Evolutionary conservation across 2,888 invertebrate species (phyloP).

Genomic region (Empis stercorea): DNA sequence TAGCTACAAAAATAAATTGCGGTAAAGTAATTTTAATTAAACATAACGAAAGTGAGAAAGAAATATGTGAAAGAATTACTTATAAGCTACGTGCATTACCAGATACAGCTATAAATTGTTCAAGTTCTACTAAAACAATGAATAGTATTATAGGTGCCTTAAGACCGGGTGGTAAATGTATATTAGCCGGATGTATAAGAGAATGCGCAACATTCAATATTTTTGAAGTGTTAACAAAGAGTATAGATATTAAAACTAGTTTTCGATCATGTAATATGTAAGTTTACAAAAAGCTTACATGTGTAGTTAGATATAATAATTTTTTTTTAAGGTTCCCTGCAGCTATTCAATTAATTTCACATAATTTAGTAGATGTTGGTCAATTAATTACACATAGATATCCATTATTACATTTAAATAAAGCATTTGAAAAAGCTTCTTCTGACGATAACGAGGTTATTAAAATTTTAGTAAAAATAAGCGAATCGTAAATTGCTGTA

Average conservation of each 20-base stretch:
- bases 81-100: slow-evolving; percentile 19
- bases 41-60: slow-evolving; percentile 12
- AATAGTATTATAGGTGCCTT: slow-evolving; percentile 24
- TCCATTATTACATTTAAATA: neutral
- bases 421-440: slow-evolving; percentile 5
- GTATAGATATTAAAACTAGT: slow-evolving; percentile 23
- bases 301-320: neutral
- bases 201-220: slow-evolving; percentile 27
- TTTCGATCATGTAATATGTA: slow-evolving; percentile 29
- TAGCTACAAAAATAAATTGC: slow-evolving; percentile 10
- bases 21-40: slow-evolving; percentile 17
- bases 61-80: slow-evolving; percentile 19
- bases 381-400: slow-evolving; percentile 4
- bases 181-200: slow-evolving; percentile 24
- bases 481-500: too few relatives aligned
- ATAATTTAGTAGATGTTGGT: neutral
- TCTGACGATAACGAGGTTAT: neutral
- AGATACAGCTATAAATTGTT: slow-evolving; percentile 26
- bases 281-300: slow-evolving; percentile 1
- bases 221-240: slow-evolving; percentile 26
- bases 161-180: slow-evolving; percentile 22
- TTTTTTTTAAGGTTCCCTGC: slow-evolving; percentile 21
- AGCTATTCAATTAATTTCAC: slow-evolving; percentile 18
- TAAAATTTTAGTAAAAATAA: slow-evolving; percentile 1
- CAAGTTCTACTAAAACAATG: slow-evolving; percentile 23